phyloP scores from a whole-genome alignment of 1,140 invertebrate genomes.

The Papilio helenus region DNA sequence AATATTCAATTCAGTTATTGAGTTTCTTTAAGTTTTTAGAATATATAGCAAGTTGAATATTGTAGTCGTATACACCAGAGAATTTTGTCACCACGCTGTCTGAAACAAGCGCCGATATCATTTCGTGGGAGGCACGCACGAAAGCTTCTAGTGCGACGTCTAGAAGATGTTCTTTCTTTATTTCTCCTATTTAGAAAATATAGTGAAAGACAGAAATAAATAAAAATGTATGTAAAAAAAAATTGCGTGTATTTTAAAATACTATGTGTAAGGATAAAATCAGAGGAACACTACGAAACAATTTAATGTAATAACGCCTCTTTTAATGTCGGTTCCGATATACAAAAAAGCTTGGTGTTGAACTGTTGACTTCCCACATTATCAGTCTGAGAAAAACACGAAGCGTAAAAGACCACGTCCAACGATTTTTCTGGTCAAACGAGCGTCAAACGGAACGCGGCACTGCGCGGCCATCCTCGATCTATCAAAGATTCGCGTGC shows the following conservation, averaged over 20 bases:
- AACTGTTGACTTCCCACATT: background rate
- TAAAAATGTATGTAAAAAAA: background rate
- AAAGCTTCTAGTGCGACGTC: background rate
- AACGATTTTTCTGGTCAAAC: constrained; percentile 78
- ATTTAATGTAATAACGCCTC: too few species aligned
- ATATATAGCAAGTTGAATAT: background rate
- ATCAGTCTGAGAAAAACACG: background rate
- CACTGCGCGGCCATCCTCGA: constrained; percentile 63
- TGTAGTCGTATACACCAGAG: background rate
- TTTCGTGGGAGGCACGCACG: constrained; percentile 17
- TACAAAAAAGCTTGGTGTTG: background rate
- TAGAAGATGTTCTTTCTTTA: background rate
- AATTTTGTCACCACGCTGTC: constrained; percentile 29
- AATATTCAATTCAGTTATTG: background rate
- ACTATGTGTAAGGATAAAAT: too few species aligned
- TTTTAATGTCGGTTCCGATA: too few species aligned
- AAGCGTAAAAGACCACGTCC: constrained; percentile 35
- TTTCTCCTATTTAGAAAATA: background rate
- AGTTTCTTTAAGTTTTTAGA: background rate
- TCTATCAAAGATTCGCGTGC: constrained; percentile 75
- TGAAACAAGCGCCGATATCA: constrained; percentile 23
- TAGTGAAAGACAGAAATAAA: background rate
- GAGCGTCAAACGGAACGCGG: constrained; percentile 54
- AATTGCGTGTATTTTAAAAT: background rate
- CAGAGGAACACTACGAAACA: too few species aligned